Percentiles rank a stretch among this genome's conserved stretches.
These are phyloP conservation scores for Lagria hirta DNA, from an alignment of 2,888 invertebrate species.

Conservation along the genomic window DNA sequence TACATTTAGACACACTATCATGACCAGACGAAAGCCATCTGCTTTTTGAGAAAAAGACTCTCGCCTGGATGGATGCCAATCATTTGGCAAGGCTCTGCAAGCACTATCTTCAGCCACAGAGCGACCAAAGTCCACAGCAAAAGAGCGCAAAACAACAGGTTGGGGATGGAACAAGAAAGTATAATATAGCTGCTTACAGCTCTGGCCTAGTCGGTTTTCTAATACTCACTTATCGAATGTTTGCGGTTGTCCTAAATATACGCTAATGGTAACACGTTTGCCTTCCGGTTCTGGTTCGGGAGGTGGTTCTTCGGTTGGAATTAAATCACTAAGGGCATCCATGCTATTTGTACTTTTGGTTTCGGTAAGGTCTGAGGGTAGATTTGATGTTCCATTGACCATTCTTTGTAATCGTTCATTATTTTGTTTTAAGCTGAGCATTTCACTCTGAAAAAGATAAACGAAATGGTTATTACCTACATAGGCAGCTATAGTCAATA, in stretches of 20 bases:
- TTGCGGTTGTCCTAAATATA: constrained; percentile 82
- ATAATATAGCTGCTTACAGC: no score
- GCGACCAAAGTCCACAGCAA: no score
- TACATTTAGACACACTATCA: no score
- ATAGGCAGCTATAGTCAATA: no score
- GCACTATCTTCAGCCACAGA: no score
- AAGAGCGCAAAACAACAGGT: no score
- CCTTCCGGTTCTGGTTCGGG: constrained; percentile 65
- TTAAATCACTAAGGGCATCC: constrained; percentile 51
- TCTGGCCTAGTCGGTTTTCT: constrained; percentile 11
- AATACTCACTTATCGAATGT: constrained; percentile 61
- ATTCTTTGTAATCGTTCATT: constrained; percentile 91
- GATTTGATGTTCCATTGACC: constrained; percentile 57
- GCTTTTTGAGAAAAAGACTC: no score
- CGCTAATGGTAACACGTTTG: constrained; percentile 84
- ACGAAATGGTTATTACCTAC: no score
- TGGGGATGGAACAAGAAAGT: no score
- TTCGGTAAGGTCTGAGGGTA: constrained; percentile 44
- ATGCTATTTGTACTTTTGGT: constrained; percentile 47
- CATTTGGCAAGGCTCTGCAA: no score
- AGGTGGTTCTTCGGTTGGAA: constrained; percentile 48
- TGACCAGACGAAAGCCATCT: no score
- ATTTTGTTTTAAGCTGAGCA: constrained; percentile 94
- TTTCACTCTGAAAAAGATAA: constrained; percentile 83
- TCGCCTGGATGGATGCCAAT: no score